Evolutionary conservation across 2,113 vertebrate genomes (phyloP).

Genomic region (Stegastes partitus): DNA sequence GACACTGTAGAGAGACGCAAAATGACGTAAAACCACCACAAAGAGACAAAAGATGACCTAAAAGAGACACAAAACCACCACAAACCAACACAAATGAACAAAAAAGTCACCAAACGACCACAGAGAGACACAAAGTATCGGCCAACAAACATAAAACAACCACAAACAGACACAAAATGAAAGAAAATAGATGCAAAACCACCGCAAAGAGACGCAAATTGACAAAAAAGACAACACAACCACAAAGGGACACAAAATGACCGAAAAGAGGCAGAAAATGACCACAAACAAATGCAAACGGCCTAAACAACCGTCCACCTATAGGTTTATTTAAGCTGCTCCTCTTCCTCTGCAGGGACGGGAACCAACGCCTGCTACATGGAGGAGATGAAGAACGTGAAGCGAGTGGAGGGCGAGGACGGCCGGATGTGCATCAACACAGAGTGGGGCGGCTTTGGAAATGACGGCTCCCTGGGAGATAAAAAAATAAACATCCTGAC

Average conservation of each 20-base stretch:
- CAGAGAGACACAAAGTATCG: neutral
- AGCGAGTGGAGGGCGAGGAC: constrained; percentile 91
- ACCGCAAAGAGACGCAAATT: neutral
- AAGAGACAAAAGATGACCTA: too few species aligned
- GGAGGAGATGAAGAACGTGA: constrained; percentile 96
- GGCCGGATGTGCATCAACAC: constrained; percentile 97
- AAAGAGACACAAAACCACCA: too few species aligned
- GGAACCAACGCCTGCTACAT: constrained; percentile 98
- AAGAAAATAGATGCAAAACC: neutral
- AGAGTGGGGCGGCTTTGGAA: constrained; percentile 97
- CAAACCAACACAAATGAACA: neutral
- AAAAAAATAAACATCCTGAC: too few species aligned
- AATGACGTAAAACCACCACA: neutral
- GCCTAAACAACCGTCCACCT: too few species aligned
- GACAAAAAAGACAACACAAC: too few species aligned
- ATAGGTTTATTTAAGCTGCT: too few species aligned
- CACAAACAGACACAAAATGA: too few species aligned
- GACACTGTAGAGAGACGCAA: neutral
- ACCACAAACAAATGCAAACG: too few species aligned
- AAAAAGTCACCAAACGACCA: neutral
- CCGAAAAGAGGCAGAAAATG: neutral
- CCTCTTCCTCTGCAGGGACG: constrained; percentile 83
- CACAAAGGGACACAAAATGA: too few species aligned
- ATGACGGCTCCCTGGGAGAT: constrained; percentile 78
- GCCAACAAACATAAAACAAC: too few species aligned